Evolutionary conservation across 2,797 vertebrate species (phyloP), one percentile per base, ranked within the genome.

Genomic region (Halcyon smyrnensis): DNA sequence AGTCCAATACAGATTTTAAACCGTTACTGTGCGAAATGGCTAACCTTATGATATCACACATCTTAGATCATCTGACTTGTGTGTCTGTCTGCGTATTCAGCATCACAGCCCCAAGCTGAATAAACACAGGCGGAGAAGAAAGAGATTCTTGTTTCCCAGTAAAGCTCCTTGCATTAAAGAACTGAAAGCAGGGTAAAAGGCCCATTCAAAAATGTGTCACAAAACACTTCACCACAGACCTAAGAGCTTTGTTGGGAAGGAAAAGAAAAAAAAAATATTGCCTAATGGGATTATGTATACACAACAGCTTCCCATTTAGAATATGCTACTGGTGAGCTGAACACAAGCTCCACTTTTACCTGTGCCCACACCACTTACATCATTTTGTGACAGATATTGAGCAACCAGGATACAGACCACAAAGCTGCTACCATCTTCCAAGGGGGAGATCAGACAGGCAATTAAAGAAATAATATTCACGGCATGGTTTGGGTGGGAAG

Each of bases 91-190:
- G 83, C 51, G 25, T 41, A 96, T 94, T 93, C 94, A 32, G 23
- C 83, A 96, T 80, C 45, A 43, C n/a, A 10, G 89, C 69, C 92
- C 83, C 50, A 64, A 92, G 96, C 93, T 87, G 79, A 96, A 95
- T 92, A 96, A 98, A 97, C 93, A 97, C 24, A 36, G 85, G 67
- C 21, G 32, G 21, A 80, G 87, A 97, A 97, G 90, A 98, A 98
- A 97, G 95, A 92, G 74, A 93, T 94, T 93, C 93, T 97, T 98
- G 96, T 97, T 97, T 73, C 64, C 85, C 67, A 34, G 80, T 90
- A 89, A 97, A 96, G 94, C 84, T 74, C 84, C 84, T 88, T 81
- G 91, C 59, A 75, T 68, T 82, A 93, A 95, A 91, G 76, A 96
- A 93, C 77, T 78, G 51, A 87, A 95, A 79, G 84, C 92, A 84